Conservation (phyloP, 2,888 invertebrate species). For the Artemia sp. region DNA sequence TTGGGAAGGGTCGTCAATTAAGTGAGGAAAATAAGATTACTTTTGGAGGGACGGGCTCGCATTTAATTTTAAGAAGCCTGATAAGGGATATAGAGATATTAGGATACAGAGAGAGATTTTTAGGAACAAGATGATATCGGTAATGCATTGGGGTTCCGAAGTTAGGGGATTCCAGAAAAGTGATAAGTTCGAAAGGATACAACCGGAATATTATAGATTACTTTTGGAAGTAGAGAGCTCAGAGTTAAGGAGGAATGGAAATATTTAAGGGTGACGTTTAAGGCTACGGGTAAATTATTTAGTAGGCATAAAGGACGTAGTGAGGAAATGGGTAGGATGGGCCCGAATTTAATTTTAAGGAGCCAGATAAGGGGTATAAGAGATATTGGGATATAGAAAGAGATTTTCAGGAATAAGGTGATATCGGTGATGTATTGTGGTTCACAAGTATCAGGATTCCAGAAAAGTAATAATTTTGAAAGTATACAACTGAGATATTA, state of each 20-base stretch:
- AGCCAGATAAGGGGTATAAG: neutral
- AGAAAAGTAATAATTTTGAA: conserved; percentile 1
- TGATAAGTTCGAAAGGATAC: neutral
- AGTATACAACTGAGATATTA: neutral
- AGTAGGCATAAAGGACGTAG: no score
- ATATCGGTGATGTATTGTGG: neutral
- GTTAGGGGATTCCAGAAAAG: conserved; percentile 7
- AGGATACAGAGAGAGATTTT: neutral
- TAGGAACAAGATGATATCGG: neutral
- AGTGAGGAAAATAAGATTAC: no score
- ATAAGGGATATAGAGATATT: neutral
- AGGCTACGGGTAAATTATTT: no score
- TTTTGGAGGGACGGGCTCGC: no score
- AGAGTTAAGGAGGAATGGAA: no score
- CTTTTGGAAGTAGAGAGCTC: no score
- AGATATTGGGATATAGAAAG: neutral
- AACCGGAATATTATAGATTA: neutral
- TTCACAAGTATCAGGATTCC: neutral
- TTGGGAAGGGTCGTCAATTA: no score
- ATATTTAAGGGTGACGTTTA: no score
- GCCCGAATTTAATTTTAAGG: no score
- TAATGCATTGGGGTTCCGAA: neutral
- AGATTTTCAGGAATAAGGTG: neutral
- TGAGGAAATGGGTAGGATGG: no score
- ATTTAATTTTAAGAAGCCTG: no score